phyloP scores from a whole-genome alignment of 2,113 vertebrate species.

The Rattus rattus region DNA sequence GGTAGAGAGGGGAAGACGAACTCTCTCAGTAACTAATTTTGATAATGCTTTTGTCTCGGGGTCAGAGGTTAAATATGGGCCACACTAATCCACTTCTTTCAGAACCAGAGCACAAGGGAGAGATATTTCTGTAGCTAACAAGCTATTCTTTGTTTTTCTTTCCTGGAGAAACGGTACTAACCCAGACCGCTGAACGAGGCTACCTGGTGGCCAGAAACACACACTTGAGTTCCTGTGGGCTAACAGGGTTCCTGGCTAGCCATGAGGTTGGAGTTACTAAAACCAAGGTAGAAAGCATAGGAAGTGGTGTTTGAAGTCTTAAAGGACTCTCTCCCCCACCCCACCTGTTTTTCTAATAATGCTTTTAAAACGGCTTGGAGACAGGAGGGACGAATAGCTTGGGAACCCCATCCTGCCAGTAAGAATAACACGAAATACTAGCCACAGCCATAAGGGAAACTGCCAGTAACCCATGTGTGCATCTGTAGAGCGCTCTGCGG shows the following conservation, averaged over 20 bases:
- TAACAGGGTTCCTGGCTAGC: background rate
- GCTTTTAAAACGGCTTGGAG: background rate
- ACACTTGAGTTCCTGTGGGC: background rate
- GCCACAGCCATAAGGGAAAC: background rate
- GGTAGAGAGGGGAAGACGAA: constrained; percentile 65
- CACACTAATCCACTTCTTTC: constrained; percentile 93
- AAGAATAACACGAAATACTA: background rate
- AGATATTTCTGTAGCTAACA: constrained; percentile 89
- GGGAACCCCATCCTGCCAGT: background rate
- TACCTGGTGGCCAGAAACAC: background rate
- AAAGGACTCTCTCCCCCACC: background rate
- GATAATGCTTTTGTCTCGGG: constrained; percentile 93
- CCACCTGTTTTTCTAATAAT: constrained; percentile 13
- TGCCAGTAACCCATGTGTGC: background rate
- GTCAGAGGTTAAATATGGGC: constrained; percentile 96
- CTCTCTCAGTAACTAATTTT: constrained; percentile 94
- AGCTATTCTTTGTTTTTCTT: constrained; percentile 85
- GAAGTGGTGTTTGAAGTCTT: constrained; percentile 53
- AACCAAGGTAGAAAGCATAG: constrained; percentile 41
- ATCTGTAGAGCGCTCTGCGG: background rate
- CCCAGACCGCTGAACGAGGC: constrained; percentile 88
- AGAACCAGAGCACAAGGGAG: constrained; percentile 93
- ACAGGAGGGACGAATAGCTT: background rate
- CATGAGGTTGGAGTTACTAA: background rate
- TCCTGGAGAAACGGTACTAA: constrained; percentile 89